A percentile compares a stretch with the other conserved stretches of the same genome.
phyloP scores from a whole-genome alignment of 2,888 invertebrate species.

The Leptopterna dolabrata region DNA sequence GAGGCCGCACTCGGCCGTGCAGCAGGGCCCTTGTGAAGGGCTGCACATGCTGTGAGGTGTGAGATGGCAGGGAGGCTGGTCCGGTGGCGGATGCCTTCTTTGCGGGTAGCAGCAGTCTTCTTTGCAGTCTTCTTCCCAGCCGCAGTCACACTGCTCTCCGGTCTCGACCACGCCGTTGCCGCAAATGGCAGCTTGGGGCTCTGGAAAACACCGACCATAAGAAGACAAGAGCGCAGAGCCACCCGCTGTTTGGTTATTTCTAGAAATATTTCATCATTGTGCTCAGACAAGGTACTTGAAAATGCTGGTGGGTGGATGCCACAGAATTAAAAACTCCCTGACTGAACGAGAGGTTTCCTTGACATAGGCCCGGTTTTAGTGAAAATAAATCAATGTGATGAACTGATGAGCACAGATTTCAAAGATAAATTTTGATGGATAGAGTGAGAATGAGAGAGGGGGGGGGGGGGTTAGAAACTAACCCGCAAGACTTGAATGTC shows the following conservation, averaged over 20 bases:
- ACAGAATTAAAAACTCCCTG: no score
- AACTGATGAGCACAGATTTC: no score
- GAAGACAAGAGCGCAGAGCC: not conserved
- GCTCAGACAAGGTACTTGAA: no score
- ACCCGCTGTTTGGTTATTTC: not conserved
- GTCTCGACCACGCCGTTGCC: conserved; percentile 98
- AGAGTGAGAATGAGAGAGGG: not conserved
- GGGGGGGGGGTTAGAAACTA: not conserved
- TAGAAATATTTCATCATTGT: no score
- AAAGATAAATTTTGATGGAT: no score
- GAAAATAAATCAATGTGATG: no score
- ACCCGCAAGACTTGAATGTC: not conserved
- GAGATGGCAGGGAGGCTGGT: conserved; percentile 87
- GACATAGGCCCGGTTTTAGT: no score
- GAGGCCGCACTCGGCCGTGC: conserved; percentile 86
- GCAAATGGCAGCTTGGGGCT: conserved; percentile 93
- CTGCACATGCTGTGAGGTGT: conserved; percentile 84
- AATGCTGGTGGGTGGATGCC: no score
- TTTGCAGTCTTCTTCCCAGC: conserved; percentile 96
- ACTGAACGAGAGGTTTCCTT: no score
- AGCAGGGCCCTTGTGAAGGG: conserved; percentile 94
- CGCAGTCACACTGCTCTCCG: conserved; percentile 98
- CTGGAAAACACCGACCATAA: conserved; percentile 68
- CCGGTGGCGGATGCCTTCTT: conserved; percentile 79
- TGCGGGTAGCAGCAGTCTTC: conserved; percentile 95